phyloP scores from a whole-genome alignment of 2,888 invertebrate species.

The Metacarcinus magister region DNA sequence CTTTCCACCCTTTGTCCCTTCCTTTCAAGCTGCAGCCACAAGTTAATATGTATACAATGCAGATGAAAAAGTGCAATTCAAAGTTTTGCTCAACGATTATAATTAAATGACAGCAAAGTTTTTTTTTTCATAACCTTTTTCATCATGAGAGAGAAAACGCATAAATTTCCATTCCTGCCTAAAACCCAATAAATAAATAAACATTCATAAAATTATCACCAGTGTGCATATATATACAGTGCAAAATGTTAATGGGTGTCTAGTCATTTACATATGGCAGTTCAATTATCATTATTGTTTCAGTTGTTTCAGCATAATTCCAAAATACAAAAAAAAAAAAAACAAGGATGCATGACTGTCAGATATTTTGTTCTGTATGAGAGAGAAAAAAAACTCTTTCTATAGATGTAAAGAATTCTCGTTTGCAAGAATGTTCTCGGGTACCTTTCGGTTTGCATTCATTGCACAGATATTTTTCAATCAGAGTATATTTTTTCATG shows the following conservation, averaged over 20 bases:
- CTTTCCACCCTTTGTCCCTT: no score
- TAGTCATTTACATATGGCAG: conserved; percentile 19
- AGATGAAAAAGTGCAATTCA: conserved; percentile 10
- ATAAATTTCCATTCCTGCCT: background rate
- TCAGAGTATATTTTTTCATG: background rate
- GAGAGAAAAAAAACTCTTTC: background rate
- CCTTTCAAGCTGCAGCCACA: background rate
- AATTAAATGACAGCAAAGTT: background rate
- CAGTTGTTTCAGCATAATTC: background rate
- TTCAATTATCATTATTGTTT: conserved; percentile 18
- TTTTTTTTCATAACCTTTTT: background rate
- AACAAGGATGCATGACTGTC: background rate
- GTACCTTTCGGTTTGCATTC: background rate
- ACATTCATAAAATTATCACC: background rate
- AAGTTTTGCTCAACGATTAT: background rate
- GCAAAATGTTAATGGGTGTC: background rate
- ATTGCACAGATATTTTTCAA: background rate
- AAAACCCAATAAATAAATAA: background rate
- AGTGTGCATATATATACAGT: background rate
- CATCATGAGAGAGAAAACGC: background rate
- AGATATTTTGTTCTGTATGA: background rate
- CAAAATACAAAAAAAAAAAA: background rate
- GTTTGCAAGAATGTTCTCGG: background rate
- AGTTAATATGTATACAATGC: background rate
- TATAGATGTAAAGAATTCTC: background rate